These are phyloP conservation scores for Dioctria rufipes DNA, from an alignment of 2,888 invertebrate genomes.

Conservation along the genomic window DNA sequence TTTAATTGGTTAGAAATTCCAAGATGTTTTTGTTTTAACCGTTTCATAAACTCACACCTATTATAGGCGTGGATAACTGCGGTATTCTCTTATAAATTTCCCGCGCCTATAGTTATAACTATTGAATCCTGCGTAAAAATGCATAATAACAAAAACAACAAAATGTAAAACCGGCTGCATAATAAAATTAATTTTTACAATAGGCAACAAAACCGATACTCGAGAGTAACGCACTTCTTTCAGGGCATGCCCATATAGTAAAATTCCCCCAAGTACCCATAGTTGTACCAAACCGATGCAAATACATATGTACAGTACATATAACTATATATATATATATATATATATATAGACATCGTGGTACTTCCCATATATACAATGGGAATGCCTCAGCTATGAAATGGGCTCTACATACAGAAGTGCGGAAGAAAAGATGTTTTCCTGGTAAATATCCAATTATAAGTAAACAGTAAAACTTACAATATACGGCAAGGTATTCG, in stretches of 20 bases:
- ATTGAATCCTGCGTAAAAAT: slow-evolving; percentile 4
- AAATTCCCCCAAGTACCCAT: slow-evolving; percentile 17
- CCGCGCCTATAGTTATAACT: neutral
- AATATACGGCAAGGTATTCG: slow-evolving; percentile 36
- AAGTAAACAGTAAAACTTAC: slow-evolving; percentile 53
- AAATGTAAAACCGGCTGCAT: neutral
- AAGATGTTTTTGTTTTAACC: slow-evolving; percentile 28
- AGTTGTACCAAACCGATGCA: neutral
- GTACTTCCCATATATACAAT: slow-evolving; percentile 4
- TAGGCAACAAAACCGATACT: slow-evolving; percentile 21
- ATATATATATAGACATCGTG: neutral
- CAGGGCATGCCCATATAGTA: neutral
- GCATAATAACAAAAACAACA: neutral
- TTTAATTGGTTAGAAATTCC: slow-evolving; percentile 45
- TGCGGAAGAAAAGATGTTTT: slow-evolving; percentile 43
- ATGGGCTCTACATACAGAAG: neutral
- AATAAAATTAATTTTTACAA: slow-evolving; percentile 44
- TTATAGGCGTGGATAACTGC: slow-evolving; percentile 29
- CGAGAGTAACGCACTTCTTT: slow-evolving; percentile 21
- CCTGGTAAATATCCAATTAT: slow-evolving; percentile 52
- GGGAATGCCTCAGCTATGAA: slow-evolving; percentile 10
- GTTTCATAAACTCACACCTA: slow-evolving; percentile 45
- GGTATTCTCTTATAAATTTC: slow-evolving; percentile 41
- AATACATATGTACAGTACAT: too few relatives aligned
- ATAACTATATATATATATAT: too few relatives aligned